Conservation (phyloP, 2,113 vertebrate genomes). For the Tringa solitaria region DNA sequence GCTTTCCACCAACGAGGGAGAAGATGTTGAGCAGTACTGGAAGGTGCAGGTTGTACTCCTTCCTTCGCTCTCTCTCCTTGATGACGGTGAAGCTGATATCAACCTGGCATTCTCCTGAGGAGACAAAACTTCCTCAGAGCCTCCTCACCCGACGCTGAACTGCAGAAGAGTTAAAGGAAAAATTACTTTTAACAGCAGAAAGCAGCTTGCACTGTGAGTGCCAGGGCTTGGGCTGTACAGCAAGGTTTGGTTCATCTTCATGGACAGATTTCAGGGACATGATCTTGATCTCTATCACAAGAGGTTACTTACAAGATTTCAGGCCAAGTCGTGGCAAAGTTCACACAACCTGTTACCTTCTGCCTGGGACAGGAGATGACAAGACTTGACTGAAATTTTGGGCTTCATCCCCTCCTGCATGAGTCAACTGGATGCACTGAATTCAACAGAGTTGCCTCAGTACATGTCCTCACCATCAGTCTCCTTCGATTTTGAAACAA, state of each 20-base stretch:
- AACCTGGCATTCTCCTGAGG: neutral
- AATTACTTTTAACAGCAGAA: neutral
- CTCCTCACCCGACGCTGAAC: neutral
- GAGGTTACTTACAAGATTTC: neutral
- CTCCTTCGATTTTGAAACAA: neutral
- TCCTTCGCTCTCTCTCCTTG: fast-evolving
- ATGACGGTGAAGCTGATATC: neutral
- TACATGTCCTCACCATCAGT: neutral
- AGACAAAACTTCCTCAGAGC: neutral
- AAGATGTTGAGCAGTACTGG: neutral
- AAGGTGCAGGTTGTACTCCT: neutral
- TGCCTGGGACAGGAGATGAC: neutral
- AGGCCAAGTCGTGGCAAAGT: neutral
- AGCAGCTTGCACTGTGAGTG: neutral
- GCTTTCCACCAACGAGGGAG: neutral
- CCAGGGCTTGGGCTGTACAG: neutral
- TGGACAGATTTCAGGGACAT: neutral
- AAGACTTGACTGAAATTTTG: neutral
- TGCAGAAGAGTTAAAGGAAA: neutral
- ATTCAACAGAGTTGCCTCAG: neutral
- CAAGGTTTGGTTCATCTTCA: neutral
- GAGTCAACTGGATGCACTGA: neutral
- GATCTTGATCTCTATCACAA: neutral
- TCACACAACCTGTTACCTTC: neutral
- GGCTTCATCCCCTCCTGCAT: neutral